Base-by-base conservation (phyloP, 2,888 invertebrate species). In the Catocala fraxini region DNA sequence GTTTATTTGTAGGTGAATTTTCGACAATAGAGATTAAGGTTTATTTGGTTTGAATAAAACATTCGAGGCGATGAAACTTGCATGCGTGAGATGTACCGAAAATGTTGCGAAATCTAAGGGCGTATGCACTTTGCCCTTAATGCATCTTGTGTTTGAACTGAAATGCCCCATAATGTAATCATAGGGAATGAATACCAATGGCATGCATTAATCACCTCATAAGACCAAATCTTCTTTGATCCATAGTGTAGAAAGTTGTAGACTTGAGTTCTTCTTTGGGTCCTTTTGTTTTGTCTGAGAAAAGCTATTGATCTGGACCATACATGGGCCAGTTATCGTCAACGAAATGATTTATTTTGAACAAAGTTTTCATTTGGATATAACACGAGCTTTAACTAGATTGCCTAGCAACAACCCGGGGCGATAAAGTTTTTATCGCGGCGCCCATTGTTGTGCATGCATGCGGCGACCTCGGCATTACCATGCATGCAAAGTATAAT, bases 381-480 rank as follows among this genome's bases (percentile, higher is more conserved):
- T 12, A 41, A 42, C 13, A 7, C 4, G n/a, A 41, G 5, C 11
- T 39, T 13, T 41, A 41, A 11, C 25, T 34, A n/a, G 13, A 46
- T 39, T 46, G 39, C 41, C 11, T 53, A 33, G 47, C 68, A 79
- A 71, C 64, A 61, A 61, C 33, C 67, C 65, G 59, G 56, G 58
- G 68, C 63, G 62, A 59, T 69, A 64, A 59, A 47, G 64, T 74
- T 77, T n/a, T 71, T 73, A 73, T 71, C 69, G 70, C 56, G 62
- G 60, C 51, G 68, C 51, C 71, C 65, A 63, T 68, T 78, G 66
- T 61, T 67, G 65, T 72, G 76, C 70, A 73, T 75, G 63, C 68
- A 78, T 68, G 75, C 60, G 72, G 75, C 60, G 72, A 72, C 78
- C 77, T 80, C 70, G 66, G 59, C 57, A 56, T 68, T 73, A 71